These are phyloP conservation scores for Epinephelus lanceolatus DNA, from an alignment of 2,113 vertebrate species.

Conservation along the genomic window DNA sequence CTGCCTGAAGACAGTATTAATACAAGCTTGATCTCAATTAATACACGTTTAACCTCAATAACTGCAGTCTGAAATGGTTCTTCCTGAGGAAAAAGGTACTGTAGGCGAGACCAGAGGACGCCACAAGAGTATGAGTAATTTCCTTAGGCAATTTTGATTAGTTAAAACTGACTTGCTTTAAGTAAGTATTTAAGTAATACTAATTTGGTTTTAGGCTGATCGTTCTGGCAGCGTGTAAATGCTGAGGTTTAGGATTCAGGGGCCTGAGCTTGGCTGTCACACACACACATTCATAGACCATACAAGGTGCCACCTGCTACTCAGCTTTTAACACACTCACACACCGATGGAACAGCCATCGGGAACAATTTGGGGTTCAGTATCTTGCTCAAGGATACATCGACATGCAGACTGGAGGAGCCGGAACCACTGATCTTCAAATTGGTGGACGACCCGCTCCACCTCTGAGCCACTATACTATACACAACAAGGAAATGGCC, in stretches of 20 bases:
- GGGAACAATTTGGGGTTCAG: too few species aligned
- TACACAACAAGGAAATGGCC: too few species aligned
- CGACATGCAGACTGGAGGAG: too few species aligned
- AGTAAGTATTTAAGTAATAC: conserved; percentile 1
- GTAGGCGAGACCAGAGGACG: not conserved
- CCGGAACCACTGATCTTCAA: too few species aligned
- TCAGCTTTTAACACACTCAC: too few species aligned
- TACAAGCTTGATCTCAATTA: conserved; percentile 30
- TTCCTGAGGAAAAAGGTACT: not conserved
- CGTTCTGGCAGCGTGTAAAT: not conserved
- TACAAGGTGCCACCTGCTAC: too few species aligned
- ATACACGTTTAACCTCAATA: conserved; percentile 32
- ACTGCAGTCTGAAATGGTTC: conserved; percentile 4
- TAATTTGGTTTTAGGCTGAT: conserved; percentile 19
- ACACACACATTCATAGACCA: too few species aligned
- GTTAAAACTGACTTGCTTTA: conserved; percentile 6
- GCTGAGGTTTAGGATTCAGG: not conserved
- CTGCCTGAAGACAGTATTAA: conserved; percentile 3
- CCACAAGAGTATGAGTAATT: not conserved
- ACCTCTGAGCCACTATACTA: too few species aligned
- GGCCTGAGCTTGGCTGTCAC: not conserved
- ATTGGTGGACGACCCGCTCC: too few species aligned
- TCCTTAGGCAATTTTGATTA: conserved; percentile 1
- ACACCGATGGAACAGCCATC: too few species aligned
- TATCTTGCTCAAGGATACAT: too few species aligned